These are phyloP conservation scores for Luehdorfia chinensis DNA, from an alignment of 1,140 invertebrate genomes.

Conservation along the genomic window DNA sequence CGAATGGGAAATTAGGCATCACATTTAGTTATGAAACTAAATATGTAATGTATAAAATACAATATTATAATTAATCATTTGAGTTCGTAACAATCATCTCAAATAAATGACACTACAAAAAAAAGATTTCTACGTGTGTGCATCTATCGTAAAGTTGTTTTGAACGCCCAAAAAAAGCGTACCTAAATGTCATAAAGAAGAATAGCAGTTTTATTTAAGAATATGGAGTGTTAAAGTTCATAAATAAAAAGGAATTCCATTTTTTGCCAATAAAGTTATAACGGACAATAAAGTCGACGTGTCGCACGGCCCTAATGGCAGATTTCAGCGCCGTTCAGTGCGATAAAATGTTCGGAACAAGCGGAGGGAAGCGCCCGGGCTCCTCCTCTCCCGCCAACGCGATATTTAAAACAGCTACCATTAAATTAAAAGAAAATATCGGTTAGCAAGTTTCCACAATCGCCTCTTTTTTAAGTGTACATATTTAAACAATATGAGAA, in stretches of 20 bases:
- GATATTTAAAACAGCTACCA: conserved; percentile 48
- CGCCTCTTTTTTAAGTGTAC: not conserved
- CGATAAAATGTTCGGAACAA: conserved; percentile 59
- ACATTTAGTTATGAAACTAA: not conserved
- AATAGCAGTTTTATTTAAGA: not conserved
- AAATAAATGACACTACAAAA: too few relatives aligned
- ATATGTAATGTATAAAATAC: too few relatives aligned
- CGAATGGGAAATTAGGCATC: not conserved
- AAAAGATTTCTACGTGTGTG: too few relatives aligned
- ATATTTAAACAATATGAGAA: not conserved
- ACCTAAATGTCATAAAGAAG: not conserved
- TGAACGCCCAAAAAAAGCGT: not conserved
- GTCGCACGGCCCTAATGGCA: conserved; percentile 43
- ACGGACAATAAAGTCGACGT: conserved; percentile 34
- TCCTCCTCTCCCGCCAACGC: conserved; percentile 45
- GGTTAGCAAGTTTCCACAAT: conserved; percentile 1
- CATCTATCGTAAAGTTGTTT: too few relatives aligned
- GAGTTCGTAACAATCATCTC: too few relatives aligned
- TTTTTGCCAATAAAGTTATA: conserved; percentile 32
- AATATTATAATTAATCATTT: not conserved
- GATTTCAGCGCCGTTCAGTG: conserved; percentile 57
- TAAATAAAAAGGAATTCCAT: not conserved
- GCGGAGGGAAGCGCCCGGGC: conserved; percentile 43
- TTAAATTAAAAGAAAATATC: conserved; percentile 27
- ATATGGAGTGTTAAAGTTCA: not conserved